Evolutionary conservation across 2,797 vertebrate species (phyloP).

Genomic region (Tokudaia muenninki): DNA sequence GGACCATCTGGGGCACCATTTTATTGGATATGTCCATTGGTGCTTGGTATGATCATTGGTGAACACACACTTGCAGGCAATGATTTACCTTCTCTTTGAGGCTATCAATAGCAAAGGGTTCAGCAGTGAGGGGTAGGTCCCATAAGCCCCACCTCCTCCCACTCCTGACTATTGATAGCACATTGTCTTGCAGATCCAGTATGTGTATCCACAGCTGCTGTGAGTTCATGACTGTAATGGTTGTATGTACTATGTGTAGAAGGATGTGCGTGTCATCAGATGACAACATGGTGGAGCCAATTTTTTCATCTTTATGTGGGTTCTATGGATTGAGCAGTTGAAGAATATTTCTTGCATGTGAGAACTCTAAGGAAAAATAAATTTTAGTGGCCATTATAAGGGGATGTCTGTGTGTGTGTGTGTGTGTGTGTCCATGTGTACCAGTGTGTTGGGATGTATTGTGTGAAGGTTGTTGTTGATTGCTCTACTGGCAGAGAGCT

Average conservation of each 20-base stretch:
- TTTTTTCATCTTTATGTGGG: neutral
- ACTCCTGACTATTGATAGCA: neutral
- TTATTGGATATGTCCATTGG: neutral
- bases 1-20: neutral
- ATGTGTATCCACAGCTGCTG: neutral
- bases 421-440: neutral
- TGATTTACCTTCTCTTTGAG: neutral
- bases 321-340: neutral
- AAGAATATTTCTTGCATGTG: neutral
- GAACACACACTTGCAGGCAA: neutral
- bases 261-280: neutral
- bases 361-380: constrained; percentile 24
- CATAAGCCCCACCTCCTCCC: neutral
- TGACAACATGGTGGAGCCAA: neutral
- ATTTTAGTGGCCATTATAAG: neutral
- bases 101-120: neutral
- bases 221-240: neutral
- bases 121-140: neutral
- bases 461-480: neutral
- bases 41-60: neutral
- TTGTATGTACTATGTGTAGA: rapidly evolving
- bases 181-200: neutral
- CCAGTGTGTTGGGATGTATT: neutral
- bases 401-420: neutral
- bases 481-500: neutral